Conservation (phyloP, 1,140 invertebrate genomes). For the Drosophila pachea region DNA sequence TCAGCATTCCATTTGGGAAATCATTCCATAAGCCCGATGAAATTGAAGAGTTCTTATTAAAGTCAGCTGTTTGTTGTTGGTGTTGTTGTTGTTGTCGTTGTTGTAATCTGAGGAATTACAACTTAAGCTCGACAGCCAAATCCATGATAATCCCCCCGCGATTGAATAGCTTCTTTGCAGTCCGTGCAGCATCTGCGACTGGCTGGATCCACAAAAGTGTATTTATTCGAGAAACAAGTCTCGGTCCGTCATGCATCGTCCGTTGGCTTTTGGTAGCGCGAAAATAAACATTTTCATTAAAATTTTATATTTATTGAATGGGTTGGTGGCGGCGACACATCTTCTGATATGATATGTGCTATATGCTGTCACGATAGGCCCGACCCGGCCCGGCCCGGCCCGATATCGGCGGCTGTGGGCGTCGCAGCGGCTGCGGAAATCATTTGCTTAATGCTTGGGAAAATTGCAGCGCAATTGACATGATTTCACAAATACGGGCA, state of each 20-base stretch:
- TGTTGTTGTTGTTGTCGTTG: not conserved
- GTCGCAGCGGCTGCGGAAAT: slow-evolving; percentile 53
- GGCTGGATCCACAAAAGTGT: slow-evolving; percentile 32
- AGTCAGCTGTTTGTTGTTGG: not conserved
- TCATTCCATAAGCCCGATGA: not conserved
- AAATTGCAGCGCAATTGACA: slow-evolving; percentile 68
- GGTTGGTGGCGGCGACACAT: slow-evolving; percentile 56
- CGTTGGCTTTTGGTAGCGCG: slow-evolving; percentile 55
- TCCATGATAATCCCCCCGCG: not conserved
- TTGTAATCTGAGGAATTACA: slow-evolving; percentile 11
- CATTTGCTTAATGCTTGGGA: slow-evolving; percentile 23
- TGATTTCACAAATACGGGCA: slow-evolving; percentile 52
- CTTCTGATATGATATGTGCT: slow-evolving; percentile 65
- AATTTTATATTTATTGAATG: slow-evolving; percentile 72
- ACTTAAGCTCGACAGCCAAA: slow-evolving; percentile 11
- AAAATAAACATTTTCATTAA: slow-evolving; percentile 71
- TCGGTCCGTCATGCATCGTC: not conserved
- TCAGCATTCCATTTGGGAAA: not conserved
- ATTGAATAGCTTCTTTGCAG: slow-evolving; percentile 12
- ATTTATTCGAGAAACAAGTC: slow-evolving; percentile 51
- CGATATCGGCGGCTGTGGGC: slow-evolving; percentile 49
- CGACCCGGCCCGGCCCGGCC: slow-evolving; percentile 4
- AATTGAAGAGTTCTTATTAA: not conserved
- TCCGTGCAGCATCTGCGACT: slow-evolving; percentile 15
- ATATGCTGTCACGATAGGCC: slow-evolving; percentile 21